Conservation (phyloP, 1,140 invertebrate species). For the Drosophila sechellia region DNA sequence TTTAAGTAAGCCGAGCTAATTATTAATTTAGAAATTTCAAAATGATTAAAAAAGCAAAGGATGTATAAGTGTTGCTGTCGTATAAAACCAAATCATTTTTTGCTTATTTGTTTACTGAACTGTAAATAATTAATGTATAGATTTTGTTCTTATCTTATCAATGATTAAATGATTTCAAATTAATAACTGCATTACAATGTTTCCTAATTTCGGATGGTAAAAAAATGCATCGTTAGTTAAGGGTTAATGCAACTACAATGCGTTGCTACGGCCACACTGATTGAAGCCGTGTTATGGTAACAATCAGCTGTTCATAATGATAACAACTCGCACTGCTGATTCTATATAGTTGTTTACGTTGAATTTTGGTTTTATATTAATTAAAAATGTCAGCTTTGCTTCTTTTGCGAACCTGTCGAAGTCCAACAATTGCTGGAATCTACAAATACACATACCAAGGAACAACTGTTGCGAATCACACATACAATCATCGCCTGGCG, state of each 20-base stretch:
- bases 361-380: neutral
- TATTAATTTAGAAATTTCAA: neutral
- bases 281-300: neutral
- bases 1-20: neutral
- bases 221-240: neutral
- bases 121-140: neutral
- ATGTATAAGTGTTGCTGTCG: neutral
- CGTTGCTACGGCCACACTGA: neutral
- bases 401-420: constrained; percentile 27
- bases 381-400: constrained; percentile 37
- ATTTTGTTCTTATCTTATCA: neutral
- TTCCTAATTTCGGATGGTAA: no score
- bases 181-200: no score
- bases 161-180: no score
- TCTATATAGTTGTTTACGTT: constrained; percentile 18
- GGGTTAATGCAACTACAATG: neutral
- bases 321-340: constrained; percentile 1
- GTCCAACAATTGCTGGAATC: neutral
- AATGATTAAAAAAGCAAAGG: neutral
- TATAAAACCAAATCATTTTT: neutral
- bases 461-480: neutral
- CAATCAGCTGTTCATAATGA: constrained; percentile 20
- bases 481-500: constrained; percentile 41
- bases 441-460: constrained; percentile 22
- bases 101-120: no score